Evolutionary conservation across 1,140 invertebrate genomes (phyloP), one percentile per base, ranked within the genome.

Genomic region (Chymomyza costata): DNA sequence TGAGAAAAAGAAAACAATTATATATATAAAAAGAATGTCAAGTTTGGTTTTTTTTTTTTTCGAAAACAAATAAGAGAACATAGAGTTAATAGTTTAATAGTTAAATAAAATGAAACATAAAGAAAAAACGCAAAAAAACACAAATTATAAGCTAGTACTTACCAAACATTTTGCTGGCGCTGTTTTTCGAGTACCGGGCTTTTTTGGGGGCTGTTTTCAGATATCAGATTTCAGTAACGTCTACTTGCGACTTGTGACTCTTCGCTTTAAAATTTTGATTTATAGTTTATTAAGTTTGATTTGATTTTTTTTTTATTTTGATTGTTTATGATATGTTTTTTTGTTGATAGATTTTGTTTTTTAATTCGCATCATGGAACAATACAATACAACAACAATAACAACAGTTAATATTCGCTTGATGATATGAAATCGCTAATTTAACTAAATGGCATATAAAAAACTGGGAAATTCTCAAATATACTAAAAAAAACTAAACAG

Each of bases 341-440:
- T 46, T 19, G 16, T 47, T 39, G 49, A 28, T 34, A 17, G 17
- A 15, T 59, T 57, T 61, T 49, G 13, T 13, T 58, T 64, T 63
- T 44, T 13, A 28, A 43, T 64, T 76, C 40, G 50, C 66, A 69
- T 78, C 61, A 78, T 66, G 62, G 65, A 85, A 83, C 81, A 84
- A 70, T 82, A 82, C 74, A 80, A 83, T 81, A 83, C 78, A 85
- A 84, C 80, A 83, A 83, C 69, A 76, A 83, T 76, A 82, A 84
- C 82, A 84, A 84, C 82, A 83, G 64, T 84, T 83, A 83, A 59
- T 80, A 83, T 83, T n/a, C 60, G 39, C 56, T 68, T 61, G 51
- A 34, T 34, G n/a, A 68, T n/a, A n/a, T 66, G 30, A 37, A 41
- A 71, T 67, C 64, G 40, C 58, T 80, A 71, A n/a, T n/a, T n/a